These are phyloP conservation scores for Punctoribates punctum DNA, from an alignment of 2,888 invertebrate genomes.

Conservation along the genomic window DNA sequence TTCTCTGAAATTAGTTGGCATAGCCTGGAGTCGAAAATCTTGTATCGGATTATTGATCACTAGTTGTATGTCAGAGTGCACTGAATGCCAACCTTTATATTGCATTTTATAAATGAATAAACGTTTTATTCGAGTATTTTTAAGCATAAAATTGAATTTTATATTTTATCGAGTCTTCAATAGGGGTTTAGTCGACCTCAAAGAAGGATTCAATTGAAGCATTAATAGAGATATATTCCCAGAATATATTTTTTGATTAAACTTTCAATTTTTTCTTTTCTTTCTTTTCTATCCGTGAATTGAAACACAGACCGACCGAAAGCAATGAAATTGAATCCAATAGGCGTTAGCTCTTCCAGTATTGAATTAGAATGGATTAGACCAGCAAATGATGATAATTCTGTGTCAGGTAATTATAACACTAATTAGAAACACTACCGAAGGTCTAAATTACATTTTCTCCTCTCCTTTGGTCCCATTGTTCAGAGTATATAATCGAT, in stretches of 20 bases:
- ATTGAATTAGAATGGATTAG: slow-evolving; percentile 46
- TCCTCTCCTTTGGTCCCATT: neutral
- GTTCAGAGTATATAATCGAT: slow-evolving; percentile 21
- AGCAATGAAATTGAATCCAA: slow-evolving; percentile 43
- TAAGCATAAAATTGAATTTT: slow-evolving; percentile 22
- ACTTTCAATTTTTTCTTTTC: neutral
- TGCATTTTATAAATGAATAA: slow-evolving; percentile 17
- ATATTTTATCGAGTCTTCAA: neutral
- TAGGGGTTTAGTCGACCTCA: slow-evolving; percentile 15
- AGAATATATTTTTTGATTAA: neutral
- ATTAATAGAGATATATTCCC: neutral
- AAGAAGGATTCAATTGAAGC: neutral
- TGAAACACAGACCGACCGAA: slow-evolving; percentile 44
- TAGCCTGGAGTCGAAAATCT: neutral
- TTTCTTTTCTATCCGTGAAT: neutral
- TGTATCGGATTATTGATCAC: slow-evolving; percentile 20
- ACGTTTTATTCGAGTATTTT: slow-evolving; percentile 16
- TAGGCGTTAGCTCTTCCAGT: slow-evolving; percentile 44
- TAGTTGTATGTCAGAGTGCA: neutral
- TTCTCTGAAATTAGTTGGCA: slow-evolving; percentile 9
- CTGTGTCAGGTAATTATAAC: slow-evolving; percentile 42
- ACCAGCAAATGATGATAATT: slow-evolving; percentile 38
- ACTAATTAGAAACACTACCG: neutral
- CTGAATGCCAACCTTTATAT: neutral
- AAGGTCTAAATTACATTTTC: neutral